A percentile compares a stretch with the other conserved stretches of the same genome.
phyloP scores from a whole-genome alignment of 2,797 vertebrate genomes.

The Amblyraja radiata region DNA sequence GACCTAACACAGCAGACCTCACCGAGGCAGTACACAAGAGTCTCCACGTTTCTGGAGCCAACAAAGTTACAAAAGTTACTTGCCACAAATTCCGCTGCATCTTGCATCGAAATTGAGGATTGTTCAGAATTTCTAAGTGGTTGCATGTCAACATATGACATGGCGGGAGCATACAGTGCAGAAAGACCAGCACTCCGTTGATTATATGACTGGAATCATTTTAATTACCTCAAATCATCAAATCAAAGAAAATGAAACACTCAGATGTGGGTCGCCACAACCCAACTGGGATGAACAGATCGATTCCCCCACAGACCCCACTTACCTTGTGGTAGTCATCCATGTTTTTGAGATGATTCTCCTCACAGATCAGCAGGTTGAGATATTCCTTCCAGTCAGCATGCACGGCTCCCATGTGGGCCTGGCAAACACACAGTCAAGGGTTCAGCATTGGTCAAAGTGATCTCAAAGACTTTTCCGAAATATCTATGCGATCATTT shows the following conservation, averaged over 20 bases:
- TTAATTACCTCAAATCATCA: too few relatives aligned
- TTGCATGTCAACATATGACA: background rate
- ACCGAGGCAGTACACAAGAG: too few relatives aligned
- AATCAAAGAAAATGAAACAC: background rate
- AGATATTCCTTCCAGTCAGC: slow-evolving; percentile 97
- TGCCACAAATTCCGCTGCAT: too few relatives aligned
- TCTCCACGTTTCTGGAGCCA: too few relatives aligned
- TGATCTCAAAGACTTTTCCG: background rate
- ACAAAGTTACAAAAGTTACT: too few relatives aligned
- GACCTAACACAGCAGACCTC: too few relatives aligned
- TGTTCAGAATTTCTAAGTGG: too few relatives aligned
- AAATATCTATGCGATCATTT: background rate
- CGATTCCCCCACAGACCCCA: fast-evolving
- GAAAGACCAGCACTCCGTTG: background rate
- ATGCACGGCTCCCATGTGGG: slow-evolving; percentile 87
- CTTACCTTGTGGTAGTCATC: slow-evolving; percentile 90
- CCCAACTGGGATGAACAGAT: background rate
- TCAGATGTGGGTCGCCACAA: background rate
- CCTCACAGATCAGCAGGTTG: slow-evolving; percentile 95
- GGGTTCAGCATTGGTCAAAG: background rate
- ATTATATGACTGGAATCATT: too few relatives aligned
- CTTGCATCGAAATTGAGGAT: too few relatives aligned
- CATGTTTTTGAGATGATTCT: slow-evolving; percentile 97
- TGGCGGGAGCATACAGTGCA: background rate
- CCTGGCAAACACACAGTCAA: slow-evolving; percentile 55